Base-by-base conservation (phyloP, 2,797 vertebrate species). In the Brachyrhaphis roseni region DNA sequence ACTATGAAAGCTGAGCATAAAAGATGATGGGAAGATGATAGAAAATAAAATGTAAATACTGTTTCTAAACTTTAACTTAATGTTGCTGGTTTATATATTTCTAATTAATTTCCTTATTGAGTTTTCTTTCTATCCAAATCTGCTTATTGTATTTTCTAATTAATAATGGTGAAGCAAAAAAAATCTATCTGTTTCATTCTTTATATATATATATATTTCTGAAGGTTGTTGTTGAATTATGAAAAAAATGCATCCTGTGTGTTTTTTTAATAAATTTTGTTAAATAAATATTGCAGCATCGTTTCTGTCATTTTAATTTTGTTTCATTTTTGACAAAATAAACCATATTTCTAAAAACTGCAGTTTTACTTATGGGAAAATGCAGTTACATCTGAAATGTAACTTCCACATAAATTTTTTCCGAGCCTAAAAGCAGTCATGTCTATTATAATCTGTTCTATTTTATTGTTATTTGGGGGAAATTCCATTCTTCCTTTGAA, bases 21-120 rank as follows among this genome's bases (percentile, higher is more conserved):
- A 77, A 76, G 72, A 82, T 76, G 57, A 81, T 53, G 51, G 23
- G 23, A 77, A 73, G 1, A 43, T 84, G 3, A 76, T 82, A 77
- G 59, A 26, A 26, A 68, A 57, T 5, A 81, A 77, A 83, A 86
- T 93, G 89, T 94, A 90, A 46, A 92, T 77, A 62, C 11, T 18
- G 18, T 83, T 71, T 91, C 73, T 92, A 87, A 88, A 92, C 86
- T 85, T 90, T 85, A 89, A 86, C 70, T 85, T 81, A 85, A 89
- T 89, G 88, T 64, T n/a, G 6, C 47, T 89, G 49, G 49, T 89
- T 59, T 93, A 90, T 93, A 91, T 92, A 92, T 43, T 28, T 75
- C 20, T 43, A 12, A 68, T 43, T 13, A 11, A 68, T 68, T 12
- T 43, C 2, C 23, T 26, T 4, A 13, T 43, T 26, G 39, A 28